Evolutionary conservation across 2,797 vertebrate species (phyloP), one percentile per base, ranked within the genome.

Genomic region (Prionace glauca): DNA sequence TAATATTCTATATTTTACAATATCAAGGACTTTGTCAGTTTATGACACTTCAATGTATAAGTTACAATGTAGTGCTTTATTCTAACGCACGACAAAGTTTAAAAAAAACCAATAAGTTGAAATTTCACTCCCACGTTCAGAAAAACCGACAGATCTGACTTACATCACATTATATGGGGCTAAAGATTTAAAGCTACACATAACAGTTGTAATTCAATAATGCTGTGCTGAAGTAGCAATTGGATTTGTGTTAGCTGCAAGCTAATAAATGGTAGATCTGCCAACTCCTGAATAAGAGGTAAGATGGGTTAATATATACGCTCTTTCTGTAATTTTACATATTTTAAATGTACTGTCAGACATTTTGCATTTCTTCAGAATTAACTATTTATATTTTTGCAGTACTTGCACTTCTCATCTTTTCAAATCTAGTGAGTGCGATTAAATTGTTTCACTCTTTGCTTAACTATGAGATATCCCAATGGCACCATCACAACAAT

Each of bases 1-100:
- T 26, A 56, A 87, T 93, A 24, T 93, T 93, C 32, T 93, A 93
- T 36, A 93, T 41, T 93, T 93, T 41, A 93, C 36, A 16, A 69
- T 67, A 65, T 93, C 36, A 65, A 67, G 32, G 74, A 67, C 32
- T 14, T 36, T 93, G 90, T 93, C 50, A 60, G 45, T 87, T 87
- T 69, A 69, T 22, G 50, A 87, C 62, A 92, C 62, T 56, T 24
- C 50, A 88, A 77, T 12, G 9, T 86, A 50, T n/a, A 86, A 10
- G 26, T 56, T 88, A 60, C 24, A 88, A 29, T 88, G 24, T 24
- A 87, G 84, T 24, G 45, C 50, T 84, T 50, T 88, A 12, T 93
- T 26, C 9, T 24, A 29, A 14, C 26, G 41, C 26, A 45, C 22
- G 74, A 50, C 11, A 10, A 72, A 94, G 41, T 45, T 14, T 45